Conservation (phyloP, 2,113 vertebrate species). For the Anguilla rostrata region DNA sequence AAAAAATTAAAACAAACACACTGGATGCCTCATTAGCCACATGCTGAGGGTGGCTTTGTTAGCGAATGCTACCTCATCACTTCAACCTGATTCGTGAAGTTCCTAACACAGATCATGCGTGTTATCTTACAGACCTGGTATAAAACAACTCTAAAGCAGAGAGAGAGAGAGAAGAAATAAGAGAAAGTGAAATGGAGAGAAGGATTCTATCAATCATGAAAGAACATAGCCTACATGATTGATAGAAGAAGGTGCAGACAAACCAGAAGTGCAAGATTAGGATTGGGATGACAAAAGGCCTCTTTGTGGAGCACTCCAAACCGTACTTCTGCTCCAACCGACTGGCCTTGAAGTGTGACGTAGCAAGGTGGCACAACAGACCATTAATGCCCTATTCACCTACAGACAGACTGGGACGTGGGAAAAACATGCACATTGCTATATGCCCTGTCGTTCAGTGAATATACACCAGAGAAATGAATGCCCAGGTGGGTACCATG, state of each 20-base stretch:
- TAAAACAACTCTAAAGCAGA: conserved; percentile 21
- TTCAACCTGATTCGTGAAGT: background rate
- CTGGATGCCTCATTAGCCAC: conserved; percentile 29
- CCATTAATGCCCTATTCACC: background rate
- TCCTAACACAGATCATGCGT: background rate
- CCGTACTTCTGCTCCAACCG: conserved; percentile 12
- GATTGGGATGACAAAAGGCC: conserved; percentile 32
- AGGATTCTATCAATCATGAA: conserved; percentile 8
- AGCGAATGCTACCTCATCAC: background rate
- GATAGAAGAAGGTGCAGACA: conserved; percentile 51
- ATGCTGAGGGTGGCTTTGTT: conserved; percentile 19
- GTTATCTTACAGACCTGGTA: conserved; percentile 3
- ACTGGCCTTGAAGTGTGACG: background rate
- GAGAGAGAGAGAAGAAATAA: conserved; percentile 22
- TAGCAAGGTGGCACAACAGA: background rate
- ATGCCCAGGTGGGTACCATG: background rate
- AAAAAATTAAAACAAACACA: conserved; percentile 35
- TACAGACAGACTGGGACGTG: background rate
- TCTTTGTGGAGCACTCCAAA: background rate
- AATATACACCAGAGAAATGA: background rate
- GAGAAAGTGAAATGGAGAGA: conserved; percentile 42
- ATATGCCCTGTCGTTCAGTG: background rate
- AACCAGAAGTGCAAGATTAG: conserved; percentile 50
- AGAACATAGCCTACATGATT: conserved; percentile 66
- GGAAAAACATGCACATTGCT: background rate